These are phyloP conservation scores for Galemys pyrenaicus DNA, from an alignment of 2,113 vertebrate species.

Conservation along the genomic window DNA sequence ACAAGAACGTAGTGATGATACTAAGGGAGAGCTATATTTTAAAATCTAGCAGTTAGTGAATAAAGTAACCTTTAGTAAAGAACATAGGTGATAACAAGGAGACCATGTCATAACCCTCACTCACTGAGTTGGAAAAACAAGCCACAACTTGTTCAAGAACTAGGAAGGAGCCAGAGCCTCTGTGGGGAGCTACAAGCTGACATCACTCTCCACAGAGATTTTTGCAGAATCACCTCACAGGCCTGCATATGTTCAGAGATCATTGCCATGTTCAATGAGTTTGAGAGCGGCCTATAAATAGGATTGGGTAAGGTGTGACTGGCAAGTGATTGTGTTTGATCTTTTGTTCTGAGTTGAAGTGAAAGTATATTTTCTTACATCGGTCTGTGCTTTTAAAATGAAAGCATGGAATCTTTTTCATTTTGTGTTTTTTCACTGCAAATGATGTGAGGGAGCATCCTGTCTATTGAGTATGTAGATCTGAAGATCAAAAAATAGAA, in stretches of 20 bases:
- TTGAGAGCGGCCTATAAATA: background rate
- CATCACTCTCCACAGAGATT: background rate
- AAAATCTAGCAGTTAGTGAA: background rate
- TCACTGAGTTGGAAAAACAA: background rate
- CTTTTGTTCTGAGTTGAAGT: background rate
- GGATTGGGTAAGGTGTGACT: background rate
- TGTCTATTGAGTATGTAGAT: background rate
- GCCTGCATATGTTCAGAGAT: background rate
- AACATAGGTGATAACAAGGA: background rate
- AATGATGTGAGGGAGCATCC: background rate
- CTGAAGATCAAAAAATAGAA: background rate
- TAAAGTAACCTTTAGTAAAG: background rate
- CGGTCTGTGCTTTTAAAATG: background rate
- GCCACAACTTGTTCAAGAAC: background rate
- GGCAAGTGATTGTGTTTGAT: background rate
- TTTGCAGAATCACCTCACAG: background rate
- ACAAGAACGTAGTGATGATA: background rate
- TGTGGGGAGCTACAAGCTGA: background rate
- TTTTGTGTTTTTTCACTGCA: background rate
- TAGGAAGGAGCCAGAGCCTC: background rate
- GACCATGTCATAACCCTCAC: background rate
- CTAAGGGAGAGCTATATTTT: background rate
- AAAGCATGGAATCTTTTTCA: background rate
- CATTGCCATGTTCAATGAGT: background rate
- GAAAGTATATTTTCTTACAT: background rate